Base-by-base conservation (phyloP, 2,888 invertebrate species). In the Drosophila lutescens region DNA sequence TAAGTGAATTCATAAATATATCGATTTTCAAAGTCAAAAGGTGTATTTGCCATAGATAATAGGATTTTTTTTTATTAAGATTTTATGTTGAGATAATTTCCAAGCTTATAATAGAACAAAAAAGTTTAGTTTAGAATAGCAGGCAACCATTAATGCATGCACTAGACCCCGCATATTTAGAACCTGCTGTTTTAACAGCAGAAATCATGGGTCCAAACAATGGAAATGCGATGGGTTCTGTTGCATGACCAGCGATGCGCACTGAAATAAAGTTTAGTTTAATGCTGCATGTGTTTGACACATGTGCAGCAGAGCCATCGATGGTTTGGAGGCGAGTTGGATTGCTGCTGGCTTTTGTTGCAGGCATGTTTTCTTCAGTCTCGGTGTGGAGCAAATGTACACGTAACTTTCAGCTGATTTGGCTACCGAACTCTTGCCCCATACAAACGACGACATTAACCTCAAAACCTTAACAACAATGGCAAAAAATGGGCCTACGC, bases 361-460 rank as follows among this genome's bases (percentile, higher is more conserved):
- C 20, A 20, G 20, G 0, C 73, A 65, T 71, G 12, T 43, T 61
- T 56, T 60, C 49, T 43, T 56, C 49, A 30, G 17, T 36, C 32
- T 40, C 46, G 53, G 49, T 41, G 34, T 61, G 60, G 59, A 65
- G 70, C 60, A 38, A 43, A 13, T 13, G 23, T 2, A 7, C 20
- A 58, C 65, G 73, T 66, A 66, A 34, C 12, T 76, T 74, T 70
- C 49, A 53, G 49, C 32, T 61, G 46, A 41, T 15, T 43, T 54
- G 67, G 58, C 60, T 46, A 41, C 47, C 62, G 34, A 34, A 43
- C 49, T 50, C 68, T 50, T 59, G 67, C 41, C 62, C 76, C 82
- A 81, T 81, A 81, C 86, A 82, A 80, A 82, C 77, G 72, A 82
- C 86, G 77, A 85, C 82, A 85, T 85, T 85, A 85, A 77, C 80